These are phyloP conservation scores for Eretmochelys imbricata DNA, from an alignment of 2,113 vertebrate species.

Conservation along the genomic window DNA sequence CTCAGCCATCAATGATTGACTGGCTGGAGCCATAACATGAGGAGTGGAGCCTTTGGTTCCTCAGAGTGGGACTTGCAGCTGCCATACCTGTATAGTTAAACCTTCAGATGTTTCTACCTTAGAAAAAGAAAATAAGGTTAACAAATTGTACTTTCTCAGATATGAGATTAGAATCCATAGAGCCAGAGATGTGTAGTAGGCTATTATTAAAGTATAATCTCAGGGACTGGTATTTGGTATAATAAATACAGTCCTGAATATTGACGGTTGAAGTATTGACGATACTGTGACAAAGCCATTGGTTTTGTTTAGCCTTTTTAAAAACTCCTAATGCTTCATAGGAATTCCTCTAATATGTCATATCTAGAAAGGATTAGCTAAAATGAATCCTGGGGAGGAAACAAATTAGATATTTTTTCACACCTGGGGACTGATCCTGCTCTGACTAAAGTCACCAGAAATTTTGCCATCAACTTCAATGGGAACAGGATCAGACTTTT, in stretches of 20 bases:
- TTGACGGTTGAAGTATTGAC: background rate
- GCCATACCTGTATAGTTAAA: background rate
- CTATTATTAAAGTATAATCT: background rate
- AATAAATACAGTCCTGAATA: background rate
- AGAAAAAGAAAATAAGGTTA: background rate
- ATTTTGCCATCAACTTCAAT: background rate
- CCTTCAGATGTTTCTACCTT: background rate
- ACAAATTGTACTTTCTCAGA: background rate
- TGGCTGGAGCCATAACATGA: fast-evolving
- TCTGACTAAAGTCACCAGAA: background rate
- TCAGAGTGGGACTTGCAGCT: background rate
- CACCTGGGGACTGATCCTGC: background rate
- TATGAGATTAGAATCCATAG: background rate
- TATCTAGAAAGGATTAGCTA: background rate
- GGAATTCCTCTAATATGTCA: background rate
- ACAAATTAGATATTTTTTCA: background rate
- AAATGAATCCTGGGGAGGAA: background rate
- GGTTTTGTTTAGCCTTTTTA: background rate
- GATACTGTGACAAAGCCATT: background rate
- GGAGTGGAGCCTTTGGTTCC: fast-evolving
- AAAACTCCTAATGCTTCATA: background rate
- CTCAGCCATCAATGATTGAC: fast-evolving
- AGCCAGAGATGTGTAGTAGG: background rate
- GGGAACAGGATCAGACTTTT: background rate
- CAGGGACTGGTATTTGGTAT: background rate